Evolutionary conservation across 2,113 vertebrate species (phyloP), one percentile per base, ranked within the genome.

Genomic region (Ranitomeya variabilis): DNA sequence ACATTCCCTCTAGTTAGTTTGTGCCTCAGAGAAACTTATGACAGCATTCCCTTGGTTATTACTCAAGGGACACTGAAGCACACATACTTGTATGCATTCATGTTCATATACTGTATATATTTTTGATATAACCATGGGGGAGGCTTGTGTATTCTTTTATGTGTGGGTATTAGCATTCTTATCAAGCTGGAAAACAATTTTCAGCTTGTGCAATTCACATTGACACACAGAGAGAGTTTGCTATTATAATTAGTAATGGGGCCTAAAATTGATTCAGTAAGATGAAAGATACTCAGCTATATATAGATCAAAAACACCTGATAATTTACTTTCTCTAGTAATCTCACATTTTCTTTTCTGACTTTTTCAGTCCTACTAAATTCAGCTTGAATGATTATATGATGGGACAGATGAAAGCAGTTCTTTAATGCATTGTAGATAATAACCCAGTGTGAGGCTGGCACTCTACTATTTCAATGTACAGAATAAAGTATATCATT

Each of bases 291-390:
- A 21, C 0, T 7, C 18, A 73, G 64, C 71, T 89, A 85, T 79
- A 85, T 79, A 89, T 89, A 89, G 73, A 85, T 89, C 87, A 89
- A 89, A 83, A 67, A 52, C n/a, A 26, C 15, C 73, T 59, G 71
- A 79, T 89, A 77, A 83, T 57, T 69, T 69, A 54, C 87, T 66
- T 51, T 85, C 74, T 85, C 82, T 67, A 85, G 81, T 79, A 57
- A 89, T 79, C 51, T 37, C 87, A 85, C 62, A 79, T 79, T 85
- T 79, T 85, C 81, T 64, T 55, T 9, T 19, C 37, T 74, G 45
- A 23, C 19, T 82, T 73, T 83, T 89, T 37, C 52, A 67, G 73
- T 57, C n/a, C 59, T 23, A 23, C 51, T 85, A 76, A 85, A 78
- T 55, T 85, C 19, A 66, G 81, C 82, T 59, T 64, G 60, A 59